phyloP scores from a whole-genome alignment of 2,113 vertebrate species.

The Chionomys nivalis region DNA sequence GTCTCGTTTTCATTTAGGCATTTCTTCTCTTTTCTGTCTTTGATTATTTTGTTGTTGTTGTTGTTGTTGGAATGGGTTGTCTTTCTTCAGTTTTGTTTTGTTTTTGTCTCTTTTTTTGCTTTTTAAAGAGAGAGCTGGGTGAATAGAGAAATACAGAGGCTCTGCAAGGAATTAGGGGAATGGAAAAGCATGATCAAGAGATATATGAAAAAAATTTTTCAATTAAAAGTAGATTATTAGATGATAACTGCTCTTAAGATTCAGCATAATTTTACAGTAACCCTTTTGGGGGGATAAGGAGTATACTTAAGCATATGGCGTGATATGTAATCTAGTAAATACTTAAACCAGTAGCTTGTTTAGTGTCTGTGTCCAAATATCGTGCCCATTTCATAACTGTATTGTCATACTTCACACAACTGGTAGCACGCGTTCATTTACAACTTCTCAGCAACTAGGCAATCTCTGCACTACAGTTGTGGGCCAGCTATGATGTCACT shows the following conservation, averaged over 20 bases:
- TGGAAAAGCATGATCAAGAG: neutral
- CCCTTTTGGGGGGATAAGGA: neutral
- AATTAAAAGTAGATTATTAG: neutral
- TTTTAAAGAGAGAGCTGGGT: neutral
- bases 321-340: neutral
- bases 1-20: neutral
- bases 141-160: neutral
- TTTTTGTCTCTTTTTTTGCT: neutral
- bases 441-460: neutral
- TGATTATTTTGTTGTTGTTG: neutral
- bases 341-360: neutral
- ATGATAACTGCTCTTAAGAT: neutral
- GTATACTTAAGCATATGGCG: neutral
- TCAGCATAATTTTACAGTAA: neutral
- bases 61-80: neutral
- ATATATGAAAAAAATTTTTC: neutral
- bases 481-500: neutral
- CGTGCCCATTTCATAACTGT: neutral
- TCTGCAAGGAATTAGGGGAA: neutral
- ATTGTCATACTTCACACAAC: too few species aligned
- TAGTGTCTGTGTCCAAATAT: neutral
- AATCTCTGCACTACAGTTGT: too few species aligned
- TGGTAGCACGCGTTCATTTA: neutral
- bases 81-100: neutral
- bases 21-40: neutral